A percentile compares a stretch with the other conserved stretches of the same genome.
Conservation (phyloP, 1,140 invertebrate species). For the Holotrichia oblita region DNA sequence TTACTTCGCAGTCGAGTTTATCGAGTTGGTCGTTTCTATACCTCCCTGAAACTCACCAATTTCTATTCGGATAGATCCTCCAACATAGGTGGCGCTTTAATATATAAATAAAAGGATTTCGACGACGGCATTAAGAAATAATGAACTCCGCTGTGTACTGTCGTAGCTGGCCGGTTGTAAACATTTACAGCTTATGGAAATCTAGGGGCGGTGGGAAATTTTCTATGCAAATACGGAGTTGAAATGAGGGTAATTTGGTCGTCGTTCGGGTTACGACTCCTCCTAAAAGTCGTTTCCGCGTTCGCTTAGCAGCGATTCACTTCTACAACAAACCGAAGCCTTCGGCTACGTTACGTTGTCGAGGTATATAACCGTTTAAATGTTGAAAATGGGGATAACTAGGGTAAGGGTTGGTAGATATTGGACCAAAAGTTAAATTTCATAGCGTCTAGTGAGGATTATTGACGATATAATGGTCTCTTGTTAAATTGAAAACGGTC, state of each 20-base stretch:
- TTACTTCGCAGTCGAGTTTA: slow-evolving; percentile 1
- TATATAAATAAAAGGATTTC: slow-evolving; percentile 1
- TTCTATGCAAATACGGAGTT: slow-evolving; percentile 4
- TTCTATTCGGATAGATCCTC: not conserved
- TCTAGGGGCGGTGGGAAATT: not conserved
- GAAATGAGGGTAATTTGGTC: not conserved
- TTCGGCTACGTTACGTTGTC: not conserved
- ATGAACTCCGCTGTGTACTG: not conserved
- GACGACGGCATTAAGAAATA: slow-evolving; percentile 7
- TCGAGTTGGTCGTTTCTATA: not conserved
- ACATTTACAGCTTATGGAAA: slow-evolving; percentile 17
- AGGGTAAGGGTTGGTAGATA: not conserved
- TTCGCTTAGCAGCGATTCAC: slow-evolving; percentile 8
- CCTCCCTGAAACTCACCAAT: not conserved
- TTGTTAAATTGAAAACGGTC: slow-evolving; percentile 11
- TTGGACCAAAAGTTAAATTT: slow-evolving; percentile 4
- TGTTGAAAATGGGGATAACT: not conserved
- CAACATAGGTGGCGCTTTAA: not conserved
- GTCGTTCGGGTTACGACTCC: slow-evolving; percentile 10
- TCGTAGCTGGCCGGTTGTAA: not conserved
- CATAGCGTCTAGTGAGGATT: slow-evolving; percentile 7
- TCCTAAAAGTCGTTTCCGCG: not conserved
- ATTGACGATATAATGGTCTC: slow-evolving; percentile 7
- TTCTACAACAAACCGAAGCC: not conserved
- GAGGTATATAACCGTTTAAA: not conserved